Base-by-base conservation (phyloP, 2,113 vertebrate species). In the Prunella himalayana region DNA sequence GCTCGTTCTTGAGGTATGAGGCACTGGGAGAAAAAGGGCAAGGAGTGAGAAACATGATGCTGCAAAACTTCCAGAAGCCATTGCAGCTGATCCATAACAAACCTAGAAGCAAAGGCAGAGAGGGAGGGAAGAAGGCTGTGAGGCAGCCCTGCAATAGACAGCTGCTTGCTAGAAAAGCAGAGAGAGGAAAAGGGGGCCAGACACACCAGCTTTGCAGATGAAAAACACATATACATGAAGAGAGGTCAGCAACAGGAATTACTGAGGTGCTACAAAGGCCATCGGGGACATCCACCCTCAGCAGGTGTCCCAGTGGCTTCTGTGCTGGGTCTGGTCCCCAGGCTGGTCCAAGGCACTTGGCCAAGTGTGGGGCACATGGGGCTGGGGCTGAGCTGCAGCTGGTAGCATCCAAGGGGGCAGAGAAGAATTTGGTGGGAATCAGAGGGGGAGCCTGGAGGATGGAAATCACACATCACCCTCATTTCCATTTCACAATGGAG, bases 141-240 rank as follows among this genome's bases (percentile, higher is more conserved):
- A 22, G 44, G 56, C 53, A 61, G 21, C 35, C 24, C 37, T 41
- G 54, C 49, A 53, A 42, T 0, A 5, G 71, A 25, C n/a, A 78
- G 24, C 45, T 47, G 8, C 64, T 86, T 11, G 1, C 50, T 73
- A 18, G 27, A 54, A 90, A 76, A 54, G 24, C 3, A 2, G 24
- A 20, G 7, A 24, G 19, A 37, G 35, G 59, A 59, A 63, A 76
- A 13, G 31, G 13, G 25, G 12, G 30, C 8, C 51, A 71, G 50
- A 15, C 19, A 35, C 28, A 35, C 15, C 47, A 37, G 14, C 27
- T 39, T 50, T 88, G 57, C 44, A 33, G 54, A n/a, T n/a, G 27
- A 59, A 88, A 89, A 18, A 0, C 12, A 4, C 0, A 0, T 41
- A 6, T 18, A 3, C 15, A 2, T 7, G 39, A 21, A 66, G 49